Evolutionary conservation across 1,140 invertebrate species (phyloP).

Genomic region (Holotrichia oblita): DNA sequence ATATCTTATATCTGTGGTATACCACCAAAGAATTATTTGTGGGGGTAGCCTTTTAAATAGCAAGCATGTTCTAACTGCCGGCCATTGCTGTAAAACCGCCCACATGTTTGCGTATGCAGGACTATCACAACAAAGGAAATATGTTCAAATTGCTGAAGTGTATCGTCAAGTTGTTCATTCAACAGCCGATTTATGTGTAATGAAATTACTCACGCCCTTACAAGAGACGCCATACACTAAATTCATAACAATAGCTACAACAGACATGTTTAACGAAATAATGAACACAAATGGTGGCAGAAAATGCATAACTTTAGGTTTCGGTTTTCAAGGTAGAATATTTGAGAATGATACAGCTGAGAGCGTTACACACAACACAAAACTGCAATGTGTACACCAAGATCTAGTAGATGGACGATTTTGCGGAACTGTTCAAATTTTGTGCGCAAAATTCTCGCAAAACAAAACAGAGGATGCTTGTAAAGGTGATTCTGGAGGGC

Average conservation of each 20-base stretch:
- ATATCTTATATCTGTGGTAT: neutral
- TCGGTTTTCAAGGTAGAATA: neutral
- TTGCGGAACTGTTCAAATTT: neutral
- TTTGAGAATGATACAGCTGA: neutral
- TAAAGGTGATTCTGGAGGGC: neutral
- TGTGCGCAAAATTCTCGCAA: neutral
- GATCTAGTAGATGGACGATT: neutral
- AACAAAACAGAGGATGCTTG: neutral
- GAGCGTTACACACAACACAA: neutral
- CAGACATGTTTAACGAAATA: neutral
- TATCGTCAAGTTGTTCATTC: neutral
- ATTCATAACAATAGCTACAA: neutral
- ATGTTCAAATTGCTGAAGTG: neutral
- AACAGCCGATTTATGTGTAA: neutral
- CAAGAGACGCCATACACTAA: neutral
- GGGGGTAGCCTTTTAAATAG: constrained; percentile 12
- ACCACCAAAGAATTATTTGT: neutral
- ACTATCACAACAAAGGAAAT: neutral
- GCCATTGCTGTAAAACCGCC: neutral
- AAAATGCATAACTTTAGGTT: neutral
- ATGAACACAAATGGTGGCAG: neutral
- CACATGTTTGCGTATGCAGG: neutral
- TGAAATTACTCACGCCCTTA: neutral
- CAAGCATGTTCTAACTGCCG: neutral
- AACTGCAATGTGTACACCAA: neutral